Evolutionary conservation across 2,888 invertebrate species (phyloP).

Genomic region (Trichogramma dendrolimi): DNA sequence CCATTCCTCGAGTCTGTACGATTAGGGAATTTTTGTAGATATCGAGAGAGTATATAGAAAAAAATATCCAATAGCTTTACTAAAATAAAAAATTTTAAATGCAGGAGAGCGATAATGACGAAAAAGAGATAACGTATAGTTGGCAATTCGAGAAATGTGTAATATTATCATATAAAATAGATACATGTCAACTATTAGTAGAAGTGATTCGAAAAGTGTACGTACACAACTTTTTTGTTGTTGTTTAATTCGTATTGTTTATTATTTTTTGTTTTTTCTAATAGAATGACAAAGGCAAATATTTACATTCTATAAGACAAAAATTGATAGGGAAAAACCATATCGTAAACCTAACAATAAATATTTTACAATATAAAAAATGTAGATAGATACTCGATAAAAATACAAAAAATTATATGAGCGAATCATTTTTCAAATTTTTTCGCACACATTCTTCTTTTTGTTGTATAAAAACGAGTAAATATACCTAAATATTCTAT

Average conservation of each 20-base stretch:
- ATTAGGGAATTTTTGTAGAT: conserved; percentile 50
- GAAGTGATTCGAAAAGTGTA: no score
- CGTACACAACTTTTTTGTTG: no score
- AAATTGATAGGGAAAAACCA: conserved; percentile 43
- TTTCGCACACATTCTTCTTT: conserved; percentile 14
- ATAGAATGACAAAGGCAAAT: no score
- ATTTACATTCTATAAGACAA: conserved; percentile 1
- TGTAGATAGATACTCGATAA: conserved; percentile 49
- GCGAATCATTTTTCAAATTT: conserved; percentile 24
- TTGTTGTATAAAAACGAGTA: conserved; percentile 19
- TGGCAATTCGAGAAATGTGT: conserved; percentile 20
- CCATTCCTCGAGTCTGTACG: conserved; percentile 44
- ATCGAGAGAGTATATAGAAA: conserved; percentile 41
- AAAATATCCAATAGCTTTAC: conserved; percentile 51
- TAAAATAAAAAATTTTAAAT: conserved; percentile 47
- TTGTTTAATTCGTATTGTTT: no score
- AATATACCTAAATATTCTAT: no score
- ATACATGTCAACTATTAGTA: conserved; percentile 11
- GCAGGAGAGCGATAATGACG: conserved; percentile 33
- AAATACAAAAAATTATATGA: conserved; percentile 35
- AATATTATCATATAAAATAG: conserved; percentile 35
- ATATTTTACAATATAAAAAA: conserved; percentile 51
- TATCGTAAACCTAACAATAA: conserved; percentile 52
- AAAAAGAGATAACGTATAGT: conserved; percentile 25
- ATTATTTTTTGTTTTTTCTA: no score